Conservation (phyloP, 2,113 vertebrate species). For the Cephalopterus ornatus region DNA sequence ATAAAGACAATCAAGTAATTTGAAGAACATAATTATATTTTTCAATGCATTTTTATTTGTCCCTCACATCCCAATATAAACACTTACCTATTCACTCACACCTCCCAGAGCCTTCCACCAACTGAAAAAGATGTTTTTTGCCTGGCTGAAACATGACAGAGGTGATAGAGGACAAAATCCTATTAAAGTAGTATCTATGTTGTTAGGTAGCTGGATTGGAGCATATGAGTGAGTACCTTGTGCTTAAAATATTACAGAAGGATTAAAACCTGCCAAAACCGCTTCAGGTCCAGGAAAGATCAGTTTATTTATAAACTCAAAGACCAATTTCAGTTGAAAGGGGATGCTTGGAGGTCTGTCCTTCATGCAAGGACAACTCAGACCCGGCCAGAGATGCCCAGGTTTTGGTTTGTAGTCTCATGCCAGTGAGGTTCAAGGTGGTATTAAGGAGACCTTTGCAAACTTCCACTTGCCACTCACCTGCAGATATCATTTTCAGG, state of each 20-base stretch:
- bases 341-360: background rate
- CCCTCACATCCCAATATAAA: background rate
- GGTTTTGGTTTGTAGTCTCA: background rate
- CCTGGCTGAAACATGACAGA: background rate
- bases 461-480: constrained; percentile 68
- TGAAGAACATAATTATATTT: background rate
- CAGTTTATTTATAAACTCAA: background rate
- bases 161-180: background rate
- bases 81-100: background rate
- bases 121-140: background rate
- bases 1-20: background rate
- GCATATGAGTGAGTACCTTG: background rate
- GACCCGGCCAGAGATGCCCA: fast-evolving
- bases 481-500: constrained; percentile 92
- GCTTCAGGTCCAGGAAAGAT: background rate
- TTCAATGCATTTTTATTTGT: background rate
- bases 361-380: background rate
- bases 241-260: background rate
- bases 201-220: background rate
- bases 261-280: background rate
- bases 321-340: background rate
- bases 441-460: background rate
- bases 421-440: background rate
- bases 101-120: background rate
- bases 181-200: background rate